Base-by-base conservation (phyloP, 2,797 vertebrate genomes). In the Gephyroberyx darwinii region DNA sequence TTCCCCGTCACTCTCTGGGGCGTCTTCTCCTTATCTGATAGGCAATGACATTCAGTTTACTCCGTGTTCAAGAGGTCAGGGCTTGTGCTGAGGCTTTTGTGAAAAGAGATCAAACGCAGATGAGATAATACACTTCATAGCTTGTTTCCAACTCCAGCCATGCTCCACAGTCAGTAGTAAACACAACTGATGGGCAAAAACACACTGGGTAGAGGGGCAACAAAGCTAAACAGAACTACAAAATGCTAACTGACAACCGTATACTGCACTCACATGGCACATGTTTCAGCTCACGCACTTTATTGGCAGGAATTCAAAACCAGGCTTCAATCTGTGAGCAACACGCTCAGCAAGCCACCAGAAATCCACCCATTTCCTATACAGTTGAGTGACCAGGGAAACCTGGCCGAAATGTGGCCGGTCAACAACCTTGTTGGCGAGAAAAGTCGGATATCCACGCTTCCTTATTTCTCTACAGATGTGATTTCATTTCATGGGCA, bases 21-120 rank as follows among this genome's bases (percentile, higher is more conserved):
- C 22, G 12, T 31, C 5, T 37, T 19, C 48, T 52, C 48, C n/a
- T 43, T 56, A 74, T 74, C 47, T 74, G 31, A 16, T 53, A 53
- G 14, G 43, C 13, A 35, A 52, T 30, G 14, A 20, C 37, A n/a
- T 10, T 63, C 56, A 33, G 35, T 31, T 10, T 52, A 54, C 45
- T 16, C 6, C 31, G 41, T 39, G 35, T 39, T 19, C 35, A 45
- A 43, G 67, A 52, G 47, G n/a, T 71, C 57, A 62, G 57, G 66
- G 60, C 51, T 56, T 6, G 0, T 16, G 3, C 35, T 55, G 61
- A 61, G 39, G 10, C 30, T 20, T 35, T 37, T 8, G 45, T 53
- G 69, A 26, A 33, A 45, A 48, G 14, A 51, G 35, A 43, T 37
- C 66, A 54, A 51, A 8, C 6, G 48, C 16, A 61, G 19, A 50